Conservation (phyloP, 2,888 invertebrate species). For the Muschampia plurimacula region DNA sequence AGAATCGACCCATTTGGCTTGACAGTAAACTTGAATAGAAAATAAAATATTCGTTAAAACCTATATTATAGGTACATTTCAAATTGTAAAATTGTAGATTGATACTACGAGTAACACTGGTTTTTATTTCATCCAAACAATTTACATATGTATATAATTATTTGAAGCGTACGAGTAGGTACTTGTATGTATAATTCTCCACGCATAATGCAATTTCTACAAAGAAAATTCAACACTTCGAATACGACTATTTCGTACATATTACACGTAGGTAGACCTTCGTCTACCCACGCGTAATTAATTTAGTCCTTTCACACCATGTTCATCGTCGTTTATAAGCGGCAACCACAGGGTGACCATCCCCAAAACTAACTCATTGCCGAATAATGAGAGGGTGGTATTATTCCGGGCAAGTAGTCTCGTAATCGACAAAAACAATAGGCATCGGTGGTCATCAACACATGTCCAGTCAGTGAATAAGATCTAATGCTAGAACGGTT, state of each 20-base stretch:
- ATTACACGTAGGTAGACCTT: slow-evolving; percentile 2
- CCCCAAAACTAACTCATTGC: slow-evolving; percentile 43
- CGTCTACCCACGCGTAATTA: slow-evolving; percentile 19
- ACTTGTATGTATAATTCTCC: no score
- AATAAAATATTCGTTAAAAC: no score
- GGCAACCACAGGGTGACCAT: slow-evolving; percentile 28
- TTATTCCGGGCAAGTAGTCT: slow-evolving; percentile 80
- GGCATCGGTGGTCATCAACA: slow-evolving; percentile 65
- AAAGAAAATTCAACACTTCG: not conserved
- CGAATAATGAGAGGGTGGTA: slow-evolving; percentile 57
- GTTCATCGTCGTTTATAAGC: slow-evolving; percentile 34
- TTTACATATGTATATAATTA: no score
- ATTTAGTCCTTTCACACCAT: slow-evolving; percentile 31
- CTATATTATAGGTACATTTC: no score
- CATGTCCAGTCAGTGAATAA: slow-evolving; percentile 38
- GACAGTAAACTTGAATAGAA: no score
- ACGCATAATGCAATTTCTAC: not conserved
- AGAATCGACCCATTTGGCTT: no score
- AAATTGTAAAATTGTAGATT: no score
- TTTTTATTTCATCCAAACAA: no score
- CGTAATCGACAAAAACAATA: slow-evolving; percentile 79
- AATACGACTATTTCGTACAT: not conserved
- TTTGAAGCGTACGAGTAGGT: no score
- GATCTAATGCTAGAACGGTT: not conserved
- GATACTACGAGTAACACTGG: no score